Base-by-base conservation (phyloP, 2,888 invertebrate species). In the Sesia bembeciformis region DNA sequence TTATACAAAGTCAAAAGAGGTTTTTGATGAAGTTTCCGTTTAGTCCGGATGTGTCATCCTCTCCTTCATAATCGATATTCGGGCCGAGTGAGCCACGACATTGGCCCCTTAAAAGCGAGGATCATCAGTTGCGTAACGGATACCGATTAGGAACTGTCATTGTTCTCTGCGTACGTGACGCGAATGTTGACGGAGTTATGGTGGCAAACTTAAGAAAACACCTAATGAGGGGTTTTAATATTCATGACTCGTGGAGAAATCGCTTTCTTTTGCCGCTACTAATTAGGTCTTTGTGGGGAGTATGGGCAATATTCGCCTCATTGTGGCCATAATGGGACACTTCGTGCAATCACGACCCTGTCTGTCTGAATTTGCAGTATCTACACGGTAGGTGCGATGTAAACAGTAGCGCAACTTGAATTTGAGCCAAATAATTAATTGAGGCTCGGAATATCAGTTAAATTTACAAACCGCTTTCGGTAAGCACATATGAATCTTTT, bases 131-230 rank as follows among this genome's bases (percentile, higher is more conserved):
- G 84, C 71, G 81, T 82, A 84, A 88, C 66, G 64, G 66, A 64
- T 66, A 68, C 75, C 83, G 84, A 84, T 86, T 87, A 86, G 84
- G 77, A 76, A 70, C 70, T 76, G 81, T 76, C 85, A 85, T 86
- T 87, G 88, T 84, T 69, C 68, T 70, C 62, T 54, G 65, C 62
- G 72, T 54, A 82, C 86, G 85, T 85, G 87, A 74, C 72, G 56
- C 54, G 80, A 66, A 61, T 82, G 60, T 64, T 54, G 62, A 66
- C 52, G 46, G 56, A 49, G 54, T 53, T 57, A 57, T 64, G 67
- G 69, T 74, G 73, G 64, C 73, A 62, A 70, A 69, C 73, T 74
- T 72, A 72, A 74, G 72, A 78, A 78, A 80, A 81, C 71, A 63
- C 69, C 69, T 71, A 73, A 76, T 69, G 69, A 70, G 66, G 65